phyloP scores from a whole-genome alignment of 92 coral and sea anemone genomes.

The Phenganax marumi region DNA sequence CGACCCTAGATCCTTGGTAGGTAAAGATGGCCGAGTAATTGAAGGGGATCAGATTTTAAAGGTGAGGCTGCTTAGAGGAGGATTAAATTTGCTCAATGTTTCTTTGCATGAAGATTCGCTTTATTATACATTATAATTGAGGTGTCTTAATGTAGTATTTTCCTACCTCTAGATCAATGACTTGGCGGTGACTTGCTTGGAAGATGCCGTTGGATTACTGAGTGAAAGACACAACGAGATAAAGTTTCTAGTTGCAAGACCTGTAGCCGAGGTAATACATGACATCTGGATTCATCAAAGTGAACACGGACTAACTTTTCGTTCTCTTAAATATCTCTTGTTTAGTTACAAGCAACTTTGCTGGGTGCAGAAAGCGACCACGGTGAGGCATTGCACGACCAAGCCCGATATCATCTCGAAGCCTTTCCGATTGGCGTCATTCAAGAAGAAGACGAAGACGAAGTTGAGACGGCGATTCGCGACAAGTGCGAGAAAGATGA shows the following conservation, averaged over 20 bases:
- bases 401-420: conserved; percentile 34
- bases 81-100: background rate
- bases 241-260: conserved; percentile 90
- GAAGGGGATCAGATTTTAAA: conserved; percentile 89
- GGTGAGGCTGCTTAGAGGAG: conserved; percentile 46
- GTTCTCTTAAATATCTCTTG: background rate
- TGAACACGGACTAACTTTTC: background rate
- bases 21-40: conserved; percentile 88
- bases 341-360: conserved; percentile 86
- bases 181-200: conserved; percentile 74
- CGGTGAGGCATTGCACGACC: conserved; percentile 54
- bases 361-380: conserved; percentile 91
- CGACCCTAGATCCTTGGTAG: conserved; percentile 89
- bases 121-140: too few relatives aligned
- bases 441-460: conserved; percentile 94
- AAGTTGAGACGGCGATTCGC: conserved; percentile 71
- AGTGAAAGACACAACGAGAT: conserved; percentile 80
- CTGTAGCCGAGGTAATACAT: conserved; percentile 89
- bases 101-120: too few relatives aligned
- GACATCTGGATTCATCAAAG: too few relatives aligned
- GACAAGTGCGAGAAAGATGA: conserved; percentile 97
- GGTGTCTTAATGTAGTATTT: background rate
- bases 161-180: conserved; percentile 71
- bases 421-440: conserved; percentile 83
- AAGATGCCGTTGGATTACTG: conserved; percentile 82